phyloP scores from a whole-genome alignment of 2,797 vertebrate species.

The Gymnoscopelus braueri region DNA sequence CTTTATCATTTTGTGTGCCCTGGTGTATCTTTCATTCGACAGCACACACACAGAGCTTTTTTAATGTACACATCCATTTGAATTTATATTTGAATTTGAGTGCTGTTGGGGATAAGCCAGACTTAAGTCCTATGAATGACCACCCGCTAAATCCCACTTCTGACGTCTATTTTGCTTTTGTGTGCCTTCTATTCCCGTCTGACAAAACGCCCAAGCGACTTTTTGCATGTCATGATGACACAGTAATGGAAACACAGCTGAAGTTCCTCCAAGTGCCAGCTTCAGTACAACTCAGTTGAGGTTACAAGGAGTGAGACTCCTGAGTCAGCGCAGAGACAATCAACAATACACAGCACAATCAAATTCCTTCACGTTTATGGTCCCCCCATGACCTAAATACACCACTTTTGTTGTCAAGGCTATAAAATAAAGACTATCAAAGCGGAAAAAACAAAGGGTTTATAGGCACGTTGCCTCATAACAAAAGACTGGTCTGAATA shows the following conservation, averaged over 20 bases:
- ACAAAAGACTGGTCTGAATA: slow-evolving; percentile 35
- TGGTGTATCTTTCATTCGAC: slow-evolving; percentile 52
- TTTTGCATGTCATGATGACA: slow-evolving; percentile 32
- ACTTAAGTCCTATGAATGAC: slow-evolving; percentile 28
- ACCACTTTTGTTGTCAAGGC: slow-evolving; percentile 55
- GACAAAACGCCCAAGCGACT: slow-evolving; percentile 41
- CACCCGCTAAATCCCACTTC: slow-evolving; percentile 10
- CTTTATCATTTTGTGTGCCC: no score
- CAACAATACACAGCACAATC: slow-evolving; percentile 44
- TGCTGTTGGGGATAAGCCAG: slow-evolving; percentile 33
- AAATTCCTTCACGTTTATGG: slow-evolving; percentile 60
- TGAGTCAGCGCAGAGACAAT: slow-evolving; percentile 39
- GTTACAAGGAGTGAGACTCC: slow-evolving; percentile 1
- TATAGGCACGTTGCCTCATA: slow-evolving; percentile 30
- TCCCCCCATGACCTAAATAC: slow-evolving; percentile 61
- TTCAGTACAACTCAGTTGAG: slow-evolving; percentile 24
- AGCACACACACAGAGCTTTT: slow-evolving; percentile 51
- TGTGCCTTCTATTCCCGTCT: slow-evolving; percentile 22
- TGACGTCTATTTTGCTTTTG: slow-evolving; percentile 5
- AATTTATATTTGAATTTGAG: slow-evolving; percentile 47
- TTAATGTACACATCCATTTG: slow-evolving; percentile 44
- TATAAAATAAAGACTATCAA: slow-evolving; percentile 51
- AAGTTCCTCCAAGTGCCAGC: slow-evolving; percentile 10
- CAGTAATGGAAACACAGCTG: slow-evolving; percentile 25
- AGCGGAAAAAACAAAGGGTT: slow-evolving; percentile 39